Percentiles rank a stretch among this genome's conserved stretches.
Evolutionary conservation across 2,888 invertebrate genomes (phyloP).

Genomic region (Allophyes oxyacanthae): DNA sequence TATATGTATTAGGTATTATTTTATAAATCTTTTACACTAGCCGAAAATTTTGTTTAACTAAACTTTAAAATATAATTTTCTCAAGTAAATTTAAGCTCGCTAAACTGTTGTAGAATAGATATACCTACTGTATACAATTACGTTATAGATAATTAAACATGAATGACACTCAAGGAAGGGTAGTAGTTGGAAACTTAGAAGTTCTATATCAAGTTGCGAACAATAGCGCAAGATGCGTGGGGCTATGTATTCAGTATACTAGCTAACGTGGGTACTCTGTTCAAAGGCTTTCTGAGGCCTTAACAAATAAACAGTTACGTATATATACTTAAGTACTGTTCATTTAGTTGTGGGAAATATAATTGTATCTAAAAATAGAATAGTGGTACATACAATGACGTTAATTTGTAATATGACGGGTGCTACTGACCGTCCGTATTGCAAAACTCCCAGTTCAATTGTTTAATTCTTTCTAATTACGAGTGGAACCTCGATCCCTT

Average conservation of each 20-base stretch:
- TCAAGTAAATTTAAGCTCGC: slow-evolving; percentile 18
- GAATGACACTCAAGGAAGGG: slow-evolving; percentile 46
- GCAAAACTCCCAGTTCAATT: slow-evolving; percentile 61
- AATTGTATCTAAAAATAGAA: slow-evolving; percentile 21
- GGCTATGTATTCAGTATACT: slow-evolving; percentile 24
- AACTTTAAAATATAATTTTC: slow-evolving; percentile 38
- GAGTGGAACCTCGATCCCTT: slow-evolving; percentile 44
- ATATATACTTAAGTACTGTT: slow-evolving; percentile 11
- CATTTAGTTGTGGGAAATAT: slow-evolving; percentile 9
- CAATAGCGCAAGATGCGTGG: slow-evolving; percentile 47
- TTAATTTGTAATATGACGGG: slow-evolving; percentile 30
- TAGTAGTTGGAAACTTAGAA: slow-evolving; percentile 42
- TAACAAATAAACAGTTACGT: slow-evolving; percentile 25
- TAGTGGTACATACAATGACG: slow-evolving; percentile 21
- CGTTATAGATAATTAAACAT: slow-evolving; percentile 52
- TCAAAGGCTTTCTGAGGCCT: slow-evolving; percentile 26
- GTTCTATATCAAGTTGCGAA: slow-evolving; percentile 48
- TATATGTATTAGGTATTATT: no score
- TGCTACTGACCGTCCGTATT: slow-evolving; percentile 21
- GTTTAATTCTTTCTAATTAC: slow-evolving; percentile 75
- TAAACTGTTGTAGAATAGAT: slow-evolving; percentile 20
- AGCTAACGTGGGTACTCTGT: slow-evolving; percentile 36
- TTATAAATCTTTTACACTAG: no score
- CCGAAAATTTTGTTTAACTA: slow-evolving; percentile 7
- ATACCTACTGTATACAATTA: slow-evolving; percentile 33